A percentile compares a stretch with the other conserved stretches of the same genome.
Evolutionary conservation across 2,888 invertebrate species (phyloP).

Genomic region (Lissonota sp.): DNA sequence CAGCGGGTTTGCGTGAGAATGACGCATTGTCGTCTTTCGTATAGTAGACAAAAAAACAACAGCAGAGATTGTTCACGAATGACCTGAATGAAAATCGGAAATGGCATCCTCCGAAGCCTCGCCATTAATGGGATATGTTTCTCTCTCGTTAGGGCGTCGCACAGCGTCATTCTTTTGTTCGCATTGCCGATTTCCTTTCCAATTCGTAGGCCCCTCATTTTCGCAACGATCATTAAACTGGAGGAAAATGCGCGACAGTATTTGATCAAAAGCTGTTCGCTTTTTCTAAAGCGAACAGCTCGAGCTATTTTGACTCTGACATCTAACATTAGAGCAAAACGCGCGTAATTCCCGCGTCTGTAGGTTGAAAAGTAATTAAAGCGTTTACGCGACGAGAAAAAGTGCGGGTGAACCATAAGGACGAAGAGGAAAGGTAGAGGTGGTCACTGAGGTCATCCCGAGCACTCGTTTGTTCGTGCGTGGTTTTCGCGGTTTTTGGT

Average conservation of each 20-base stretch:
- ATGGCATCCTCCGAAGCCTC: neutral
- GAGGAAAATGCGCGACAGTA: no score
- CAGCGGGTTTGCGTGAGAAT: neutral
- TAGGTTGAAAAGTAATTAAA: conserved; percentile 60
- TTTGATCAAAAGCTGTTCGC: no score
- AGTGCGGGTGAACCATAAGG: neutral
- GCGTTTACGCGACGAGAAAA: conserved; percentile 14
- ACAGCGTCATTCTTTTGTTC: conserved; percentile 35
- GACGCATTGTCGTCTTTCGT: neutral
- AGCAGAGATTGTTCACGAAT: neutral
- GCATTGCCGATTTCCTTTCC: conserved; percentile 2
- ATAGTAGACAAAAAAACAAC: neutral
- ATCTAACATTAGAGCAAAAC: neutral
- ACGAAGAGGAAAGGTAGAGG: neutral
- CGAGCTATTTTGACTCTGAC: no score
- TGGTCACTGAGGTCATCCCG: neutral
- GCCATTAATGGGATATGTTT: neutral
- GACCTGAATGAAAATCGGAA: neutral
- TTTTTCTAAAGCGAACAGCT: no score
- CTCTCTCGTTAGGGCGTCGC: neutral
- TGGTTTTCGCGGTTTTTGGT: conserved; percentile 53
- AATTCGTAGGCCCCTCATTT: no score
- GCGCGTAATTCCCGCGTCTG: conserved; percentile 15
- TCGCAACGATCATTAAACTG: no score
- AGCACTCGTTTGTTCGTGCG: conserved; percentile 37